These are phyloP conservation scores for Lasioglossum malachurum DNA, from an alignment of 2,888 invertebrate genomes.

Conservation along the genomic window DNA sequence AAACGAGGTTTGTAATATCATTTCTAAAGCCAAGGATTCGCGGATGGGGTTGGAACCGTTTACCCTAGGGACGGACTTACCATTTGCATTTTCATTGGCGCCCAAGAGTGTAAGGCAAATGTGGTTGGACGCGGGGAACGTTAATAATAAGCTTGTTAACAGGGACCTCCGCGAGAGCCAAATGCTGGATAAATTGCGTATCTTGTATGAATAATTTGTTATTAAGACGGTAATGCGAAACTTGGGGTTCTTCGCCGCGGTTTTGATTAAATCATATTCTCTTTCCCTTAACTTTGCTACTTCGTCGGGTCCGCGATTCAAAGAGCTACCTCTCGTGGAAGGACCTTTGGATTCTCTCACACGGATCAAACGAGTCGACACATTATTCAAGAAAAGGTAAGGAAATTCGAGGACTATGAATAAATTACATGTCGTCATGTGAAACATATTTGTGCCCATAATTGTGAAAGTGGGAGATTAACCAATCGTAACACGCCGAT, in stretches of 20 bases:
- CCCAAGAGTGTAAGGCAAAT: not conserved
- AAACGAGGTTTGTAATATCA: not conserved
- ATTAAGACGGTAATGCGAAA: not conserved
- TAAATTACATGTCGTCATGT: not conserved
- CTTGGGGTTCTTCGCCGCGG: not conserved
- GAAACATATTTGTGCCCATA: no score
- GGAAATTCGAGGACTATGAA: not conserved
- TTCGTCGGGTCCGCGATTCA: not conserved
- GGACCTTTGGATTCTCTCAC: not conserved
- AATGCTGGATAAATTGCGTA: not conserved
- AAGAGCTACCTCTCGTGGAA: not conserved
- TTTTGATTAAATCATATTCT: not conserved
- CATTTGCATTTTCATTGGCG: not conserved
- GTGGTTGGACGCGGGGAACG: not conserved
- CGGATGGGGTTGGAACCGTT: not conserved
- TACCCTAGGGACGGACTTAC: not conserved
- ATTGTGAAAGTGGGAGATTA: no score
- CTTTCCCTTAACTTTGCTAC: not conserved
- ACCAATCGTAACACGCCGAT: no score
- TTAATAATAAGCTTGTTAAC: constrained; percentile 6
- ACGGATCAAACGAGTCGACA: not conserved
- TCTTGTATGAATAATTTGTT: not conserved
- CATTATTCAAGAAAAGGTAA: not conserved
- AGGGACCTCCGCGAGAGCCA: not conserved
- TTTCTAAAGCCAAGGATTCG: not conserved